phyloP scores from a whole-genome alignment of 2,888 invertebrate species.

The Folsomia candida region DNA sequence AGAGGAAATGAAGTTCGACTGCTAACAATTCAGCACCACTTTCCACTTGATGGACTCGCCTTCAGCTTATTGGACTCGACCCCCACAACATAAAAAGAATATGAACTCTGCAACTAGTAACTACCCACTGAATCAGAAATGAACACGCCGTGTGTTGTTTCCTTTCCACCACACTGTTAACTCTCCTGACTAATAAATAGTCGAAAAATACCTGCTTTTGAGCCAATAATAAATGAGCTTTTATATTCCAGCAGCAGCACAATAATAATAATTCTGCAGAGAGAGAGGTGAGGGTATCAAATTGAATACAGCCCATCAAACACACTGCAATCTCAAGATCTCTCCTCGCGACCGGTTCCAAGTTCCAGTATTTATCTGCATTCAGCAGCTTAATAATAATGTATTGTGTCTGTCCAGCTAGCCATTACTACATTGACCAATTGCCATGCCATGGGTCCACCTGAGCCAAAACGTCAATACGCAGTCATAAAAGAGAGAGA shows the following conservation, averaged over 20 bases:
- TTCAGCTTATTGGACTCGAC: slow-evolving; percentile 2
- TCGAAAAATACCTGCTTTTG: background rate
- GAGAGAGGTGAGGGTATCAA: background rate
- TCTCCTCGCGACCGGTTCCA: background rate
- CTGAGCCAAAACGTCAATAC: too few relatives aligned
- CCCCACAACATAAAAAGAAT: too few relatives aligned
- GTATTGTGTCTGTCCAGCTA: too few relatives aligned
- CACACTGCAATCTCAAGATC: background rate
- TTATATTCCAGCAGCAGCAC: background rate
- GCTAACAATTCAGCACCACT: background rate
- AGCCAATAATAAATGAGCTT: background rate
- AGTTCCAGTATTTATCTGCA: too few relatives aligned
- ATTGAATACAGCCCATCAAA: background rate
- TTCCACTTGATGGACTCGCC: slow-evolving; percentile 35
- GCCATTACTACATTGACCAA: too few relatives aligned
- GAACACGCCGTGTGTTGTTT: background rate
- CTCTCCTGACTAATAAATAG: too few relatives aligned
- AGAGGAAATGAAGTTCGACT: slow-evolving; percentile 47
- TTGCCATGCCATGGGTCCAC: too few relatives aligned
- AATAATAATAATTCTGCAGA: background rate
- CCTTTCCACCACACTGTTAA: background rate
- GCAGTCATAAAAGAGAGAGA: too few relatives aligned
- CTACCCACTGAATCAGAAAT: too few relatives aligned
- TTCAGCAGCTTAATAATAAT: too few relatives aligned
- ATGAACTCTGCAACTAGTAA: too few relatives aligned